Evolutionary conservation across 1,140 invertebrate species (phyloP), one percentile per base, ranked within the genome.

Genomic region (Metaphire vulgaris): DNA sequence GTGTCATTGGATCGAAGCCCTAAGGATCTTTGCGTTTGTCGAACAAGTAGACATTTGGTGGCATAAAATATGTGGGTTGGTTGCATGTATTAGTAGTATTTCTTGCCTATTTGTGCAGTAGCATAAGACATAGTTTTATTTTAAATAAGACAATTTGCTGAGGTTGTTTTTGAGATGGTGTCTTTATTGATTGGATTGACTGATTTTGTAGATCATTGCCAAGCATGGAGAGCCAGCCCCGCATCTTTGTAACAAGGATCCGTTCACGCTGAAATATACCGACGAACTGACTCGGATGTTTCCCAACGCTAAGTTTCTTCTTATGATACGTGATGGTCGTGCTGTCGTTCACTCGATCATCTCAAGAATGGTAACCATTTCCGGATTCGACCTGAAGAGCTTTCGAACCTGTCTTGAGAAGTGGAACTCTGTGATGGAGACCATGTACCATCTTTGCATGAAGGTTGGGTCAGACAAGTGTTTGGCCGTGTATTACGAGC

Each of bases 261-360:
- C 97, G 26, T 91, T 98, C 74, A 96, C 95, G 26, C 89, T 99
- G 33, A 97, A 97, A 87, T 96, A 95, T 88, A 94, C 94, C 80
- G 91, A 91, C 29, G 91, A 90, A 81, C 82, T 92, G 15, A 85
- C 76, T n/a, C 66, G 66, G 75, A 80, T 91, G 32, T 91, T 91
- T 81, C 90, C 90, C n/a, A 88, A 89, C 78, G 85, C 94, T 65
- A 98, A 98, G 87, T 98, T 97, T 87, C 89, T 99, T 80, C 94
- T 98, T 85, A 97, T 99, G 95, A 91, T 97, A 69, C 89, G 96
- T 79, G 96, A 99, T 85, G 96, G 96, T 12, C 89, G 96, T 74
- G 96, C 96, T 67, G 96, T 95, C 16, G 95, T 97, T 64, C 95
- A 99, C 88, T 98, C 96, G 69, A 96, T 98, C 83, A 97, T 98